Evolutionary conservation across 2,888 invertebrate genomes (phyloP).

Genomic region (Agriopis leucophaearia): DNA sequence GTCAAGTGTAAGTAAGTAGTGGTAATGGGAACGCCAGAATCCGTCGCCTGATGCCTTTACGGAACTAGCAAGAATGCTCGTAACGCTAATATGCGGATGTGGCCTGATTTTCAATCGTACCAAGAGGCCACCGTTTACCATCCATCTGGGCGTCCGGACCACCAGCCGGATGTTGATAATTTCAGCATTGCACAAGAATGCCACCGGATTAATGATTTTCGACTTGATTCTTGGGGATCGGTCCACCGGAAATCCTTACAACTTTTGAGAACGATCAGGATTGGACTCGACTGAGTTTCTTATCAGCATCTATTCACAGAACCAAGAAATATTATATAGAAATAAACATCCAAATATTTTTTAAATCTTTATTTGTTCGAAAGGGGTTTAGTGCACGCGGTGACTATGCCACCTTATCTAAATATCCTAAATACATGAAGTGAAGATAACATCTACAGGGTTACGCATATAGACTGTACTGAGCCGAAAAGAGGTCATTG

Average conservation of each 20-base stretch:
- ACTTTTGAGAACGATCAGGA: not conserved
- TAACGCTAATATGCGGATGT: slow-evolving; percentile 75
- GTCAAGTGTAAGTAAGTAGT: not conserved
- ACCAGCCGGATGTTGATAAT: slow-evolving; percentile 70
- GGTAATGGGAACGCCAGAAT: slow-evolving; percentile 4
- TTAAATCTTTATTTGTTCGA: too few species aligned
- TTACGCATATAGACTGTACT: too few species aligned
- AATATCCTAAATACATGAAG: too few species aligned
- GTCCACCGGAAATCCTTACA: slow-evolving; percentile 15
- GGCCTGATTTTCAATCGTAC: slow-evolving; percentile 76
- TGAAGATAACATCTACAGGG: too few species aligned
- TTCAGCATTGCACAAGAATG: slow-evolving; percentile 63
- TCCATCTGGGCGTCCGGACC: slow-evolving; percentile 65
- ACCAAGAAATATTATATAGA: too few species aligned
- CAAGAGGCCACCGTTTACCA: slow-evolving; percentile 59
- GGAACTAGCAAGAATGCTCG: slow-evolving; percentile 68
- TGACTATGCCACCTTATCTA: too few species aligned
- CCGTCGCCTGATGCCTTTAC: slow-evolving; percentile 48
- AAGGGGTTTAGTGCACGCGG: too few species aligned
- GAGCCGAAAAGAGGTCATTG: too few species aligned
- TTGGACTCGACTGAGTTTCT: too few species aligned
- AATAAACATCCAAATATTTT: too few species aligned
- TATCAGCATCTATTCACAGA: too few species aligned
- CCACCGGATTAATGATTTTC: slow-evolving; percentile 52
- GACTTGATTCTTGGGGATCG: slow-evolving; percentile 44